A percentile compares a stretch with the other conserved stretches of the same genome.
Conservation (phyloP, 2,888 invertebrate genomes). For the Arge pagana region DNA sequence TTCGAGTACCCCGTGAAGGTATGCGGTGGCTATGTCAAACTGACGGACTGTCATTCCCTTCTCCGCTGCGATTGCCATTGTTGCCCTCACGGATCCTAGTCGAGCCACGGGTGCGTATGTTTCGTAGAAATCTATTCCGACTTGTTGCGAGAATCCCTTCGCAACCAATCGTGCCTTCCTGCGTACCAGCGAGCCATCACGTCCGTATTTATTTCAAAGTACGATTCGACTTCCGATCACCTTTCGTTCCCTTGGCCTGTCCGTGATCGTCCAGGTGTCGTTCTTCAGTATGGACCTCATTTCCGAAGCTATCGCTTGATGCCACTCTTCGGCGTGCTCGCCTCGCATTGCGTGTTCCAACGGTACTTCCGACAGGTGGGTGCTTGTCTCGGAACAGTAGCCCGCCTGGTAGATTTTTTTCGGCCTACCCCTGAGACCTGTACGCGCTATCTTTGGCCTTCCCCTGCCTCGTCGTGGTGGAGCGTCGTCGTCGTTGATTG, state of each 20-base stretch:
- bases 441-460: too few relatives aligned
- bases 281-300: background rate
- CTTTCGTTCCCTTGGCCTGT: conserved; percentile 8
- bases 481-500: too few relatives aligned
- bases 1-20: conserved; percentile 32
- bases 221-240: conserved; percentile 26
- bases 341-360: background rate
- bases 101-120: conserved; percentile 30
- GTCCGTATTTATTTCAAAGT: conserved; percentile 21
- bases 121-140: conserved; percentile 24
- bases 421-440: too few relatives aligned
- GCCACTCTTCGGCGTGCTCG: conserved; percentile 11
- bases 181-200: conserved; percentile 26
- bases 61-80: conserved; percentile 30
- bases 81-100: conserved; percentile 28
- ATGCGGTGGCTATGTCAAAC: conserved; percentile 34
- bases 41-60: conserved; percentile 30
- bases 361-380: too few relatives aligned
- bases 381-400: too few relatives aligned
- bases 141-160: conserved; percentile 26
- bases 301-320: conserved; percentile 1
- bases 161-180: conserved; percentile 30
- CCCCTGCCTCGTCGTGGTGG: too few relatives aligned
- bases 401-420: too few relatives aligned
- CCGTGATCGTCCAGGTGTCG: conserved; percentile 22